Evolutionary conservation across 2,888 invertebrate genomes (phyloP).

Genomic region (Lordiphosa andalusiaca): DNA sequence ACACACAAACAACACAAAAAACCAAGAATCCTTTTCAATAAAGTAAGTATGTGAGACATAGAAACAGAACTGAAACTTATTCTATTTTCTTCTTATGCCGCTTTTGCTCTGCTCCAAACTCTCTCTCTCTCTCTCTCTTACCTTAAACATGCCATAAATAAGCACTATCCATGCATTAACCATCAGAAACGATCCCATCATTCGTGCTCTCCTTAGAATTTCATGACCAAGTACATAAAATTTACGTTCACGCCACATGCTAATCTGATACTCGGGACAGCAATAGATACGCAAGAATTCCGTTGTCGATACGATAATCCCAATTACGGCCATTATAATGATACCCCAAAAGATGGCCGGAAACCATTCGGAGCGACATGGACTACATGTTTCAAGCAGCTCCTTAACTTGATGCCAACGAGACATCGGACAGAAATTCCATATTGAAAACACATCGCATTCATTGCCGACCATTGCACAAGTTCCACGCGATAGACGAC

Average conservation of each 20-base stretch:
- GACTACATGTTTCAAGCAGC: background rate
- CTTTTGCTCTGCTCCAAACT: too few species aligned
- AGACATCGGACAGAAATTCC: slow-evolving; percentile 12
- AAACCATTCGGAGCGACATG: slow-evolving; percentile 27
- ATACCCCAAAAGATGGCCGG: slow-evolving; percentile 35
- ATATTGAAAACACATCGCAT: slow-evolving; percentile 16
- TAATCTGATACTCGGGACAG: background rate
- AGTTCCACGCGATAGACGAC: slow-evolving; percentile 15
- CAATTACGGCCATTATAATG: slow-evolving; percentile 17
- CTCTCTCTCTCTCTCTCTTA: slow-evolving; percentile 5
- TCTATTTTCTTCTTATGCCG: too few species aligned
- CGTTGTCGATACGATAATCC: slow-evolving; percentile 8
- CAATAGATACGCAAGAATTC: slow-evolving; percentile 16
- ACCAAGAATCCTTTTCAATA: too few species aligned
- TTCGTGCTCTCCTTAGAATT: slow-evolving; percentile 7
- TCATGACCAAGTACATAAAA: slow-evolving; percentile 9
- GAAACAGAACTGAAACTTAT: too few species aligned
- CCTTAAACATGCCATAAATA: slow-evolving; percentile 18
- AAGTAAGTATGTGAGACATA: too few species aligned
- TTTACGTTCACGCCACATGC: slow-evolving; percentile 29
- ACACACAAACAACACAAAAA: too few species aligned
- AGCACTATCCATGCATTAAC: slow-evolving; percentile 37
- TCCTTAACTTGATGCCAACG: background rate
- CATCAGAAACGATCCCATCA: slow-evolving; percentile 20
- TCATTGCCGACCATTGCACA: background rate